Evolutionary conservation across 2,113 vertebrate species (phyloP).

Genomic region (Amphilophus citrinellus): DNA sequence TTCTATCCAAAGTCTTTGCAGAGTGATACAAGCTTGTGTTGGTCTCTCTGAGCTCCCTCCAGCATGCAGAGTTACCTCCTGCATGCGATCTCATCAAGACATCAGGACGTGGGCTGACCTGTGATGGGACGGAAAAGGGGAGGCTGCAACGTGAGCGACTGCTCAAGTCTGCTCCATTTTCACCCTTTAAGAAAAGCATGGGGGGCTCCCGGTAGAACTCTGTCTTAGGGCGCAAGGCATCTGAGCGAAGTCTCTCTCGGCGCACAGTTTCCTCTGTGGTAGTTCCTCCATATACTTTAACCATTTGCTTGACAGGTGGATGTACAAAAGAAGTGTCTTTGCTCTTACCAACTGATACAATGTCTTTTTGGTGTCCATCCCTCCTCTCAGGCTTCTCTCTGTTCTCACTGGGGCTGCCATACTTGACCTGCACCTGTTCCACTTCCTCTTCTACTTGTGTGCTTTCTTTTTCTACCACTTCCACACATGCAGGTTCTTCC

Average conservation of each 20-base stretch:
- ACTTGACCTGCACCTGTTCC: constrained; percentile 62
- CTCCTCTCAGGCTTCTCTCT: constrained; percentile 54
- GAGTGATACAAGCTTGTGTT: constrained; percentile 73
- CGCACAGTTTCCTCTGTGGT: constrained; percentile 65
- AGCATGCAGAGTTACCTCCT: constrained; percentile 56
- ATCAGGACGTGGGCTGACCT: constrained; percentile 66
- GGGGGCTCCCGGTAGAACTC: constrained; percentile 76
- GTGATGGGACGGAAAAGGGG: constrained; percentile 64
- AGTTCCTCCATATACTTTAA: constrained; percentile 72
- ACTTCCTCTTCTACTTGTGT: constrained; percentile 53
- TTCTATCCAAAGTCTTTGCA: constrained; percentile 81
- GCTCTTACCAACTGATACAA: constrained; percentile 24
- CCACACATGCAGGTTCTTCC: constrained; percentile 36
- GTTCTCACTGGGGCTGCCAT: constrained; percentile 55
- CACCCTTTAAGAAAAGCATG: constrained; percentile 68
- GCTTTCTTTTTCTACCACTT: constrained; percentile 37
- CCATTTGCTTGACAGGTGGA: constrained; percentile 63
- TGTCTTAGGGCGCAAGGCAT: constrained; percentile 68
- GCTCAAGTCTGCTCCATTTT: constrained; percentile 68
- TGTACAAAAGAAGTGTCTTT: constrained; percentile 63
- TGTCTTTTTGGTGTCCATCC: constrained; percentile 62
- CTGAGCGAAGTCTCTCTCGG: constrained; percentile 71
- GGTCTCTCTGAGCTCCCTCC: constrained; percentile 73
- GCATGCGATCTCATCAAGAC: constrained; percentile 72
- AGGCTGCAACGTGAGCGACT: constrained; percentile 70